These are phyloP conservation scores for Riptortus pedestris DNA, from an alignment of 1,140 invertebrate species.

Conservation along the genomic window DNA sequence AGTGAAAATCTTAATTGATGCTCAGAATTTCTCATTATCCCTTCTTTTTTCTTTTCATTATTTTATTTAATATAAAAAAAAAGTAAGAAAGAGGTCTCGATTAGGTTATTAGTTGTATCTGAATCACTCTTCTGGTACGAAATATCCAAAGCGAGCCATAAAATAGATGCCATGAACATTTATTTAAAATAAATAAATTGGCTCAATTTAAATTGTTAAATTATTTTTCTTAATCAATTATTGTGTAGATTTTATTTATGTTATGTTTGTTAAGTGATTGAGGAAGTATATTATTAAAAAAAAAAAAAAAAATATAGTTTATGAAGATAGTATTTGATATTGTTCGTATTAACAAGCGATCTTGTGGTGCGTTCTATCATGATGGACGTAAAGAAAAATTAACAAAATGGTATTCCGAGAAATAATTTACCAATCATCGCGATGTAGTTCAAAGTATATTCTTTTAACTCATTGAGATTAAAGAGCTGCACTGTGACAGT, in stretches of 20 bases:
- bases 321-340: slow-evolving; percentile 15
- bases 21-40: slow-evolving; percentile 13
- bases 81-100: slow-evolving; percentile 2
- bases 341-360: neutral
- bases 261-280: slow-evolving; percentile 16
- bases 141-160: slow-evolving; percentile 11
- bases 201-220: slow-evolving; percentile 21
- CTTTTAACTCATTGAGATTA: neutral
- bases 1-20: slow-evolving; percentile 7
- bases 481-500: too few species aligned
- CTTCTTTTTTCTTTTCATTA: slow-evolving; percentile 10
- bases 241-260: slow-evolving; percentile 17
- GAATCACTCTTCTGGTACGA: slow-evolving; percentile 10
- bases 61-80: too few species aligned
- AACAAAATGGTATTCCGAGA: slow-evolving; percentile 4
- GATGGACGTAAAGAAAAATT: neutral
- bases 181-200: slow-evolving; percentile 17
- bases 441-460: slow-evolving; percentile 4
- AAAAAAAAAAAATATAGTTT: slow-evolving; percentile 9
- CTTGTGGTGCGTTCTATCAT: neutral
- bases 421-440: slow-evolving; percentile 1
- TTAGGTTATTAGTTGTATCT: slow-evolving; percentile 15
- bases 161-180: slow-evolving; percentile 16
- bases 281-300: neutral
- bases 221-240: slow-evolving; percentile 18